Base-by-base conservation (phyloP, 1,140 invertebrate species). In the Pseudomyrmex sp. region DNA sequence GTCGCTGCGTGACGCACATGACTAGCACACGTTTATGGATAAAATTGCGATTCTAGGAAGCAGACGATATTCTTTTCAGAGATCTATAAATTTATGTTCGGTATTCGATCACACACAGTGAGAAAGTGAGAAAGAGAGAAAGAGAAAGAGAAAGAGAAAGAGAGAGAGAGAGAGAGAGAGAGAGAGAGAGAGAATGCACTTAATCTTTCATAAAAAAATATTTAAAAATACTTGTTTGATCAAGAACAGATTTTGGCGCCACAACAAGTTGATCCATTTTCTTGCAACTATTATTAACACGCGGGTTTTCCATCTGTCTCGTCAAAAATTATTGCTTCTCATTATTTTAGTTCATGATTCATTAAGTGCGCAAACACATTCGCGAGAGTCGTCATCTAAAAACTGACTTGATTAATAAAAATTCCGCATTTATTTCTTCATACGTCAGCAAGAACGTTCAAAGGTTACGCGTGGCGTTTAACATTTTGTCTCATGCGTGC, bases 341-440 rank as follows among this genome's bases (percentile, higher is more conserved):
- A 44, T 20, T 20, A 54, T 68, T 74, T 74, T 20, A 68, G 74
- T 20, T 77, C 10, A 3, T 66, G 74, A 77, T 68, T 77, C 62
- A 66, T 18, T 23, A 54, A 77, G 26, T 18, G 48, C 18, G 74
- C n/a, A 77, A 65, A 68, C 61, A 68, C 61, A 68, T 77, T 26
- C 61, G 77, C 77, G 18, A 80, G 68, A 80, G 77, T 61, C 18
- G 44, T 62, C 62, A 56, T 66, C 58, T 74, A 82, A 58, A 73
- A 82, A 82, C 35, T 72, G 23, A 44, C 7, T 48, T 50, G 77
- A 80, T 58, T 59, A 61, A 59, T 74, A 69, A 35, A 35, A 77
- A 56, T 76, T 46, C 48, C n/a, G n/a, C 15, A 15, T 65, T 65
- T n/a, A 2, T n/a, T 18, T 5, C 63, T 12, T 18, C 26, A 26